phyloP scores from a whole-genome alignment of 2,113 vertebrate genomes.

The Mormyrus lacerda region DNA sequence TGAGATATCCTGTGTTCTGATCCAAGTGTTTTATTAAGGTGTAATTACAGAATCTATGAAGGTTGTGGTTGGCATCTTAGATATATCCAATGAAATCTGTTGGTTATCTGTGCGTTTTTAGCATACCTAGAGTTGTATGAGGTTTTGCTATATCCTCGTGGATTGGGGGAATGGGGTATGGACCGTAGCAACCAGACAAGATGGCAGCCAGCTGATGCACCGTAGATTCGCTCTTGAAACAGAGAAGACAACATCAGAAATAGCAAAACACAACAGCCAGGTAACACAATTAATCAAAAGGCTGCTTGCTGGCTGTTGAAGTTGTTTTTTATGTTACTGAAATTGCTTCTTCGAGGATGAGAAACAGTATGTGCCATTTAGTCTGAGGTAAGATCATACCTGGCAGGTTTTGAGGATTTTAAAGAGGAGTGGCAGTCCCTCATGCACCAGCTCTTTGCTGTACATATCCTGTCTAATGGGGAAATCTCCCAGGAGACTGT shows the following conservation, averaged over 20 bases:
- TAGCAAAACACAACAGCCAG: neutral
- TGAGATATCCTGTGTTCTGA: neutral
- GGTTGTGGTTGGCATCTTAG: neutral
- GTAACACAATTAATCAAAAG: neutral
- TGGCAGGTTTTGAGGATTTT: constrained; percentile 68
- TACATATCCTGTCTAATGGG: constrained; percentile 68
- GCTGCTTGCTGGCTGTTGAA: neutral
- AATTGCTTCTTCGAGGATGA: neutral
- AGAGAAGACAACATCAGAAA: constrained; percentile 26
- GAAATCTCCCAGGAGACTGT: constrained; percentile 69
- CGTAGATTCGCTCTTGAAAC: constrained; percentile 64
- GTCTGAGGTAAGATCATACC: constrained; percentile 34
- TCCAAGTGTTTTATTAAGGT: neutral
- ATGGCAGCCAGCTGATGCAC: constrained; percentile 69
- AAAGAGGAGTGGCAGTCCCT: constrained; percentile 69
- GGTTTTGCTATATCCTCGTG: constrained; percentile 59
- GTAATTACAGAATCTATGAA: neutral
- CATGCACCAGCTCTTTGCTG: constrained; percentile 68
- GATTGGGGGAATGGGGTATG: constrained; percentile 68
- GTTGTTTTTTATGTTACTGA: neutral
- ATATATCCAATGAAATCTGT: neutral
- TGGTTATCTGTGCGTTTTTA: neutral
- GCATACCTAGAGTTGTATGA: constrained; percentile 56
- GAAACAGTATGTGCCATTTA: neutral
- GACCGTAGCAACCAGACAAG: constrained; percentile 69